phyloP scores from a whole-genome alignment of 2,888 invertebrate species.

The Periphyllus acericola region DNA sequence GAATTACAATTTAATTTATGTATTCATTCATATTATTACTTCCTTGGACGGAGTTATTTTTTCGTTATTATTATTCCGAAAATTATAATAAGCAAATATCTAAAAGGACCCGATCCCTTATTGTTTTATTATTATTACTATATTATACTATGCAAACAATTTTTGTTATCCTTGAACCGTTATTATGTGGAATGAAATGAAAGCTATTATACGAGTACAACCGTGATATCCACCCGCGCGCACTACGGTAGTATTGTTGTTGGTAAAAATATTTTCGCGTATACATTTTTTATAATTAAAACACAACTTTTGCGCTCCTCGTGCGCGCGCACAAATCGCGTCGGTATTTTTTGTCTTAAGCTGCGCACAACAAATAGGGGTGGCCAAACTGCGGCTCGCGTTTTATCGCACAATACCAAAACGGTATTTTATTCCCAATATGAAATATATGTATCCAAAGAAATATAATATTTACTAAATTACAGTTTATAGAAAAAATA shows the following conservation, averaged over 20 bases:
- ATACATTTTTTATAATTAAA: no score
- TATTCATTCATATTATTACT: conserved; percentile 5
- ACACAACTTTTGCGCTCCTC: no score
- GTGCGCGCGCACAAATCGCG: neutral
- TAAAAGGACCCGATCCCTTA: neutral
- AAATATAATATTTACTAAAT: no score
- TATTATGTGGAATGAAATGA: neutral
- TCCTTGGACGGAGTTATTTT: conserved; percentile 1
- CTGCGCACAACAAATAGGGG: neutral
- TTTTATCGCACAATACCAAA: no score
- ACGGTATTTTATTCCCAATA: no score
- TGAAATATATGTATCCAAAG: no score
- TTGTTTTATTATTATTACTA: no score
- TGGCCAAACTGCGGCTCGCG: no score
- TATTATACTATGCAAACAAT: neutral
- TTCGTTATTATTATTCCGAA: neutral
- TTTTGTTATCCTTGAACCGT: conserved; percentile 5
- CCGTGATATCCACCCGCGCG: neutral
- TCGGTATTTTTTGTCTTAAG: neutral
- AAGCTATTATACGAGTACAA: neutral
- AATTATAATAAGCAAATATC: neutral
- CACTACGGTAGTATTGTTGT: no score
- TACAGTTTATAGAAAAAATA: no score
- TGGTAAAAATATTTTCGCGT: neutral
- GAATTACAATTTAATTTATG: conserved; percentile 8